phyloP scores from a whole-genome alignment of 2,888 invertebrate species.

The Heliconius ethilla region DNA sequence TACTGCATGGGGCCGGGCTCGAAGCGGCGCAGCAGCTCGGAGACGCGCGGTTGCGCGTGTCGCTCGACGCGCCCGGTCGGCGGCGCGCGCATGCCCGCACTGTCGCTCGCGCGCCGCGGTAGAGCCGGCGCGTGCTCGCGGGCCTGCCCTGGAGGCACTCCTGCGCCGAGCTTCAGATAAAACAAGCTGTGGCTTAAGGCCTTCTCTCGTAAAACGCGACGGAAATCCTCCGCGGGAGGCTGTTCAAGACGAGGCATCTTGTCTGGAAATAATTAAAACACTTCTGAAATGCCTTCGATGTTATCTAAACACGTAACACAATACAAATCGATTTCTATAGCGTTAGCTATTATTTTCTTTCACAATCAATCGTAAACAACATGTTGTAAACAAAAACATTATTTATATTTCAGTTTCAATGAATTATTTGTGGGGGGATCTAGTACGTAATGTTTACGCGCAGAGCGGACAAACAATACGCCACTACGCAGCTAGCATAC shows the following conservation, averaged over 20 bases:
- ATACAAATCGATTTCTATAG: background rate
- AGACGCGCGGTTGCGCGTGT: conserved; percentile 72
- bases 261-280: conserved; percentile 20
- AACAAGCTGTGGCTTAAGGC: conserved; percentile 77
- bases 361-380: conserved; percentile 12
- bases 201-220: conserved; percentile 76
- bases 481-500: conserved; percentile 26
- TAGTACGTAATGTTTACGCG: conserved; percentile 32
- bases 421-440: conserved; percentile 24
- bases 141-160: conserved; percentile 57
- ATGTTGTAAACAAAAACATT: conserved; percentile 7
- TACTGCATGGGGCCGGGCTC: conserved; percentile 78
- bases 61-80: conserved; percentile 66
- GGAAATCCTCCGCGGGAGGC: conserved; percentile 72
- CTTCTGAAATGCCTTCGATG: background rate
- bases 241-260: conserved; percentile 73
- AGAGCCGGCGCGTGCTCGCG: conserved; percentile 47
- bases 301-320: background rate
- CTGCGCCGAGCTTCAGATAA: conserved; percentile 75
- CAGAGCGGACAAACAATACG: conserved; percentile 28
- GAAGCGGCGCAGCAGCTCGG: conserved; percentile 72
- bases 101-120: conserved; percentile 53
- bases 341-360: background rate
- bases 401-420: conserved; percentile 11
- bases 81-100: conserved; percentile 70